Conservation (phyloP, 2,888 invertebrate genomes). For the Apomyelois bistriatella region DNA sequence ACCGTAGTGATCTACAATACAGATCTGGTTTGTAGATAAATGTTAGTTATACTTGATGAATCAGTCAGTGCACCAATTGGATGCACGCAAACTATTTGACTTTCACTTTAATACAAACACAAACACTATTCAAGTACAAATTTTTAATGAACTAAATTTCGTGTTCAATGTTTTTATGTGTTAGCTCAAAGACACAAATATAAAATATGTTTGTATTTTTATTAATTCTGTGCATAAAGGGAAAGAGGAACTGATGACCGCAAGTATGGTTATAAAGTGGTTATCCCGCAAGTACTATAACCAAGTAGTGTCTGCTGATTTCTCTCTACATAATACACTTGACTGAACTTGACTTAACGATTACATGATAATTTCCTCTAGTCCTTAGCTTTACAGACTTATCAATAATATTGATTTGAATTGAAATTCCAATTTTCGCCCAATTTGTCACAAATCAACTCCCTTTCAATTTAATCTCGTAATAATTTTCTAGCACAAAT, state of each 20-base stretch:
- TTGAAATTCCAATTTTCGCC: constrained; percentile 19
- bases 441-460: constrained; percentile 9
- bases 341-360: no score
- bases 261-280: no score
- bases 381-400: no score
- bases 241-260: no score
- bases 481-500: constrained; percentile 2
- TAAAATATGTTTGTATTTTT: no score
- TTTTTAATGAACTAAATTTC: background rate
- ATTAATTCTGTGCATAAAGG: no score
- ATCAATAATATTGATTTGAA: constrained; percentile 10
- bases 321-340: no score
- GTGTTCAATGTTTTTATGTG: no score
- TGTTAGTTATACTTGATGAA: constrained; percentile 17
- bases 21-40: constrained; percentile 11
- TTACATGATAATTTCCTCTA: no score
- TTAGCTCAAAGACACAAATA: no score
- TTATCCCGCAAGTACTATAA: no score
- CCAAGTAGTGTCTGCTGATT: no score
- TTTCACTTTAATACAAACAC: constrained; percentile 8
- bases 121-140: constrained; percentile 22
- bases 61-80: constrained; percentile 15
- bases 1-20: constrained; percentile 1
- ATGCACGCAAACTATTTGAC: constrained; percentile 1
- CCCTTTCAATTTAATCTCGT: background rate